Evolutionary conservation across 92 coral and sea anemone genomes (phyloP).

Genomic region (Paramuricea clavata): DNA sequence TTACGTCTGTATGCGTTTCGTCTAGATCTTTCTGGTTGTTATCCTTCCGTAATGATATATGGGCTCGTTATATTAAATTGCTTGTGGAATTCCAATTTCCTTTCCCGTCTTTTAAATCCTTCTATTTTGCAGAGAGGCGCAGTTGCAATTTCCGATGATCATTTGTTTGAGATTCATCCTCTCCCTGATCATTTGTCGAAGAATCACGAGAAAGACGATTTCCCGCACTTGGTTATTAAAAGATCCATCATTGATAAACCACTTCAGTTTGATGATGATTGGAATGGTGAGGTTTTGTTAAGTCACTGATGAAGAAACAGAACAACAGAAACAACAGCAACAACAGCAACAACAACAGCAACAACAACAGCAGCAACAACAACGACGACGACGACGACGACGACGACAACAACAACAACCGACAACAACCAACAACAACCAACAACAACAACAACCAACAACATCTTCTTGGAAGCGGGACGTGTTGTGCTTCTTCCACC

Average conservation of each 20-base stretch:
- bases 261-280: slow-evolving; percentile 66
- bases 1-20: too few relatives aligned
- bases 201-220: slow-evolving; percentile 67
- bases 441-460: background rate
- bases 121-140: slow-evolving; percentile 71
- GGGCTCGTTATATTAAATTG: too few relatives aligned
- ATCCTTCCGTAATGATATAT: too few relatives aligned
- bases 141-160: slow-evolving; percentile 12
- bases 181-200: slow-evolving; percentile 82
- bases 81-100: background rate
- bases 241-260: slow-evolving; percentile 60
- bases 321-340: background rate
- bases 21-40: too few relatives aligned
- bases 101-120: background rate
- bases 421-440: background rate
- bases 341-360: too few relatives aligned
- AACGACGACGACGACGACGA: too few relatives aligned
- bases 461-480: background rate
- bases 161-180: slow-evolving; percentile 81
- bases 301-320: background rate
- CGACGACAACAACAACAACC: too few relatives aligned
- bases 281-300: background rate
- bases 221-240: slow-evolving; percentile 79
- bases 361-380: too few relatives aligned
- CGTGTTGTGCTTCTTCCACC: too few relatives aligned